Conservation (phyloP, 2,113 vertebrate genomes). For the Pseudorasbora parva region DNA sequence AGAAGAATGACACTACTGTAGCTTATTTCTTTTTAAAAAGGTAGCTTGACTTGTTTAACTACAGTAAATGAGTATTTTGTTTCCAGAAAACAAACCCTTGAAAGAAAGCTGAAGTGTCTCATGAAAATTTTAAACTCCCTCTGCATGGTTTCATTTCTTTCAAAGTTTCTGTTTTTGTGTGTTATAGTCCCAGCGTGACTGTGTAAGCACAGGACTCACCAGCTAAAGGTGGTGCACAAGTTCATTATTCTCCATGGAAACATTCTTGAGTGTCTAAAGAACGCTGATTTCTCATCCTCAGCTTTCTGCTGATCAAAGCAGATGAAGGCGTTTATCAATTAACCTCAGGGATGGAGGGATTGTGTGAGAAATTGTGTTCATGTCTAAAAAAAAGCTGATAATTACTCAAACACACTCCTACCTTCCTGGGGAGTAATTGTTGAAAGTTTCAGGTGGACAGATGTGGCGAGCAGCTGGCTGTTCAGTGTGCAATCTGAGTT, state of each 20-base stretch:
- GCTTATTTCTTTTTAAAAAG: not conserved
- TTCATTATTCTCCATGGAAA: constrained; percentile 7
- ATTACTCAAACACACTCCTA: not conserved
- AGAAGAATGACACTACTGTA: not conserved
- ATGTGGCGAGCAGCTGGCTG: constrained; percentile 31
- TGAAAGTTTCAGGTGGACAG: not conserved
- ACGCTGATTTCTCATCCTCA: not conserved
- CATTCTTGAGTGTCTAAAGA: not conserved
- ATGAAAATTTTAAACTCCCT: not conserved
- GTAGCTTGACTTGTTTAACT: not conserved
- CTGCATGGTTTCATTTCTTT: not conserved
- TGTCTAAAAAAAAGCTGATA: not conserved
- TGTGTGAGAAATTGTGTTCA: constrained; percentile 19
- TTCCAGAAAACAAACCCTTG: not conserved
- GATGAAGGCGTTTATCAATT: constrained; percentile 24
- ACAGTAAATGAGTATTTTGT: not conserved
- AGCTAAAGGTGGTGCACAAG: not conserved
- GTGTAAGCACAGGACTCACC: not conserved
- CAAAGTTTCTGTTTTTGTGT: not conserved
- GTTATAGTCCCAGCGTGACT: not conserved
- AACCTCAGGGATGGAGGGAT: constrained; percentile 1
- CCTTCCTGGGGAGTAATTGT: not conserved
- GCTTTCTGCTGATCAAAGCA: constrained; percentile 10
- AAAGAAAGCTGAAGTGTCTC: not conserved
- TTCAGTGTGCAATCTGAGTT: not conserved